These are phyloP conservation scores for Ellobius talpinus DNA, from an alignment of 2,113 vertebrate genomes.

Conservation along the genomic window DNA sequence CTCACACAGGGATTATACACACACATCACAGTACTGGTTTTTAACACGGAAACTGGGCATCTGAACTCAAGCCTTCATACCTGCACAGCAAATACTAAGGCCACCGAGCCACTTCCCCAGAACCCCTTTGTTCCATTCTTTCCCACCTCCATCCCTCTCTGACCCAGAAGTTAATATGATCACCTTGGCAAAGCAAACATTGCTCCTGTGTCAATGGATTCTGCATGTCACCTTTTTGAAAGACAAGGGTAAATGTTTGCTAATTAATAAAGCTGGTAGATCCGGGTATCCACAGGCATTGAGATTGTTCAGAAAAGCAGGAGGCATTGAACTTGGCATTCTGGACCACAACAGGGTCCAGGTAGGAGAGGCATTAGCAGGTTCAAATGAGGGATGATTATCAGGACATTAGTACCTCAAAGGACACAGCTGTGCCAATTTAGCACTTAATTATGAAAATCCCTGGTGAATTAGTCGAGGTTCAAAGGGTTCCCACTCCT, in stretches of 20 bases:
- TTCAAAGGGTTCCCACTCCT: neutral
- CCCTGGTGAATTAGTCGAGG: neutral
- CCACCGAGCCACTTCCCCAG: neutral
- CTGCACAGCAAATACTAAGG: neutral
- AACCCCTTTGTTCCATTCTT: neutral
- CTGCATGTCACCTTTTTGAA: neutral
- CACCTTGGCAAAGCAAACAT: neutral
- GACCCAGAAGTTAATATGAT: neutral
- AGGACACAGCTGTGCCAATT: slow-evolving; percentile 48
- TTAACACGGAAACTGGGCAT: neutral
- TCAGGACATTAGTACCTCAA: neutral
- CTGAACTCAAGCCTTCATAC: neutral
- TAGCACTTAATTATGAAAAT: slow-evolving; percentile 74
- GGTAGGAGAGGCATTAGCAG: neutral
- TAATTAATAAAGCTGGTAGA: neutral
- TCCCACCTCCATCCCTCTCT: neutral
- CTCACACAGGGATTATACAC: neutral
- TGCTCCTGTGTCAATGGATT: neutral
- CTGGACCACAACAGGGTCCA: neutral
- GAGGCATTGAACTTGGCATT: neutral
- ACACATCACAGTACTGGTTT: neutral
- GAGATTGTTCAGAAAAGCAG: slow-evolving; percentile 11
- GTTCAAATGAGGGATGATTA: slow-evolving; percentile 31
- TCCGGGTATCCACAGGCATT: neutral
- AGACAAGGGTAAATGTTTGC: neutral